Percentiles rank a stretch among this genome's conserved stretches.
phyloP scores from a whole-genome alignment of 1,140 invertebrate species.

The Nasonia vitripennis region DNA sequence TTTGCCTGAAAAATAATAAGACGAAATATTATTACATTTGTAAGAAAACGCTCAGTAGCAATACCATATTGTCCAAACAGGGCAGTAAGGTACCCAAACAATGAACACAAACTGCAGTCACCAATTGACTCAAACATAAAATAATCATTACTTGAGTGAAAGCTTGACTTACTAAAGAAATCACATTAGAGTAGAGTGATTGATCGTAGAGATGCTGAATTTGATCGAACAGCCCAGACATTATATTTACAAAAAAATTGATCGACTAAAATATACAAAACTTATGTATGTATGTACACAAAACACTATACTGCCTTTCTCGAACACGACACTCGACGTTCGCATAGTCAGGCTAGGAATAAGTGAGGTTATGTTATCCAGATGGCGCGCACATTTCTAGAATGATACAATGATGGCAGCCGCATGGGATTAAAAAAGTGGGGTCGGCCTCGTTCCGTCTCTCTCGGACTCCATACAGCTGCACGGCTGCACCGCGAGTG shows the following conservation, averaged over 20 bases:
- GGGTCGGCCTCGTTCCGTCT: background rate
- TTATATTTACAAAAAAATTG: conserved; percentile 58
- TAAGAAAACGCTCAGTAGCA: background rate
- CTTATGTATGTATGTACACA: conserved; percentile 13
- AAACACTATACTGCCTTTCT: background rate
- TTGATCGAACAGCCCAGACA: conserved; percentile 76
- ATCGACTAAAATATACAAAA: conserved; percentile 37
- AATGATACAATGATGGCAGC: background rate
- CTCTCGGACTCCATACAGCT: background rate
- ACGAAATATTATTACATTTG: conserved; percentile 20
- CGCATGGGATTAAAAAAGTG: background rate
- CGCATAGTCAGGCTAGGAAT: background rate
- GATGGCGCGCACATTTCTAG: conserved; percentile 29
- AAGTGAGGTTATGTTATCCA: background rate
- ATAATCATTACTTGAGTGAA: background rate
- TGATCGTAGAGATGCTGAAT: conserved; percentile 78
- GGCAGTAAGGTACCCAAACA: conserved; percentile 3
- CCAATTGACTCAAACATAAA: background rate
- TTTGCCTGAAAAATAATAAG: conserved; percentile 74
- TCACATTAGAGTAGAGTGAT: conserved; percentile 77
- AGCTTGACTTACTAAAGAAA: conserved; percentile 73
- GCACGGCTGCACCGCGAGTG: background rate
- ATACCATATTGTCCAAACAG: conserved; percentile 25
- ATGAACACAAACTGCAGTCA: conserved; percentile 11
- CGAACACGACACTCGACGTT: background rate